These are phyloP conservation scores for Ascidia mentula DNA, from an alignment of 23 tunicate genomes.

Conservation along the genomic window DNA sequence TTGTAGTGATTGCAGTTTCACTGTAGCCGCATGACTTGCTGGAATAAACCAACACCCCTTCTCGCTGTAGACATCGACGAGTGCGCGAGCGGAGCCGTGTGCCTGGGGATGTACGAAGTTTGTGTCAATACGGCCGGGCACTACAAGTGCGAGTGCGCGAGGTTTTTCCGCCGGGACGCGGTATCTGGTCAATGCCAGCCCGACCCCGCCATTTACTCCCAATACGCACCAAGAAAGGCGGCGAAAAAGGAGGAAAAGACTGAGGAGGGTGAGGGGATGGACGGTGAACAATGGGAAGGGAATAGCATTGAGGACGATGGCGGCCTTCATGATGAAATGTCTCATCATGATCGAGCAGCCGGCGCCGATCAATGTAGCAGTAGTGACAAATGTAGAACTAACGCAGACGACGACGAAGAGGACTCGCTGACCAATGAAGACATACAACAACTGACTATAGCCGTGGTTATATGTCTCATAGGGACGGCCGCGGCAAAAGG, in stretches of 20 bases:
- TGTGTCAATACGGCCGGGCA: slow-evolving; percentile 96
- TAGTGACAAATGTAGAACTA: slow-evolving; percentile 16
- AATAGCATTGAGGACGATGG: slow-evolving; percentile 9
- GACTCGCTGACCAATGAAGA: slow-evolving; percentile 72
- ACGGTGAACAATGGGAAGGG: not conserved
- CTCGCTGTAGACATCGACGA: slow-evolving; percentile 81
- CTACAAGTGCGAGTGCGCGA: slow-evolving; percentile 94
- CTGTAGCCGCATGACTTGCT: not conserved
- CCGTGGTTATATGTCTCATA: slow-evolving; percentile 82
- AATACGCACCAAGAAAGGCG: slow-evolving; percentile 40
- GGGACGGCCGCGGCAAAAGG: slow-evolving; percentile 96
- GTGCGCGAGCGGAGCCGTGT: slow-evolving; percentile 94
- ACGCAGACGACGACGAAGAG: slow-evolving; percentile 32
- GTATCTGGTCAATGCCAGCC: slow-evolving; percentile 91
- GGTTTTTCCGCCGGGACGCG: slow-evolving; percentile 91
- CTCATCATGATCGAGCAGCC: slow-evolving; percentile 14
- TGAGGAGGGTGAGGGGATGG: slow-evolving; percentile 23
- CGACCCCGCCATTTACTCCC: slow-evolving; percentile 91
- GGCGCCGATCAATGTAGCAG: slow-evolving; percentile 19
- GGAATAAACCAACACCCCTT: slow-evolving; percentile 4
- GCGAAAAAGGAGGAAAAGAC: slow-evolving; percentile 38
- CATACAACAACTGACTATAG: slow-evolving; percentile 71
- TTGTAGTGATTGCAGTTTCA: no score
- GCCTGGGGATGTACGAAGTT: slow-evolving; percentile 95
- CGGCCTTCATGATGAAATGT: slow-evolving; percentile 30